Percentiles rank a stretch among this genome's conserved stretches.
These are phyloP conservation scores for Crepidodera aurea DNA, from an alignment of 2,888 invertebrate species.

Conservation along the genomic window DNA sequence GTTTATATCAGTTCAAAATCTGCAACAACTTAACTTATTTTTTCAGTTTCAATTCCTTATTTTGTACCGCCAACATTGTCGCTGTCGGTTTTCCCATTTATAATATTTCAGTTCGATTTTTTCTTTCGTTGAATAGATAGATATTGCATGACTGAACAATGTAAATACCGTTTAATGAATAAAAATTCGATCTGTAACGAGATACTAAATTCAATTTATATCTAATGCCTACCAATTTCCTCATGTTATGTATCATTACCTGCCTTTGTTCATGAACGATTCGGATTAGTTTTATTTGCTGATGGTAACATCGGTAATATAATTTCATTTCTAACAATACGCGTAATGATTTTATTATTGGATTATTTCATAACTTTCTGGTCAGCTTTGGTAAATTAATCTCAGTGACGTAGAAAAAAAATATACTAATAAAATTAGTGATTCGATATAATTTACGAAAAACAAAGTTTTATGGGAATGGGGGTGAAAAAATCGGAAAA, in stretches of 20 bases:
- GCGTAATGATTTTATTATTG: conserved; percentile 51
- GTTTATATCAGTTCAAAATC: no score
- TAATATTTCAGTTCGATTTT: background rate
- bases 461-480: no score
- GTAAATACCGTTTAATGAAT: conserved; percentile 23
- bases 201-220: conserved; percentile 26
- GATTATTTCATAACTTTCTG: conserved; percentile 47
- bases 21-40: no score
- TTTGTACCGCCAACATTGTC: background rate
- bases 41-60: no score
- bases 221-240: conserved; percentile 22
- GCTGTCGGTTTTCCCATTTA: background rate
- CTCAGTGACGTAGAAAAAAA: conserved; percentile 36
- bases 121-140: background rate
- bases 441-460: no score
- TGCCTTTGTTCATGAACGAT: conserved; percentile 27
- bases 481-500: no score
- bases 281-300: conserved; percentile 39
- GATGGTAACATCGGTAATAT: conserved; percentile 44
- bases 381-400: conserved; percentile 45
- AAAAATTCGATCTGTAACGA: conserved; percentile 23
- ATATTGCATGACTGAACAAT: conserved; percentile 13
- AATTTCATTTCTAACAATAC: conserved; percentile 51
- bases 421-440: no score
- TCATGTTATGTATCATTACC: conserved; percentile 29